phyloP scores from a whole-genome alignment of 1,140 invertebrate species.

The Chymomyza costata region DNA sequence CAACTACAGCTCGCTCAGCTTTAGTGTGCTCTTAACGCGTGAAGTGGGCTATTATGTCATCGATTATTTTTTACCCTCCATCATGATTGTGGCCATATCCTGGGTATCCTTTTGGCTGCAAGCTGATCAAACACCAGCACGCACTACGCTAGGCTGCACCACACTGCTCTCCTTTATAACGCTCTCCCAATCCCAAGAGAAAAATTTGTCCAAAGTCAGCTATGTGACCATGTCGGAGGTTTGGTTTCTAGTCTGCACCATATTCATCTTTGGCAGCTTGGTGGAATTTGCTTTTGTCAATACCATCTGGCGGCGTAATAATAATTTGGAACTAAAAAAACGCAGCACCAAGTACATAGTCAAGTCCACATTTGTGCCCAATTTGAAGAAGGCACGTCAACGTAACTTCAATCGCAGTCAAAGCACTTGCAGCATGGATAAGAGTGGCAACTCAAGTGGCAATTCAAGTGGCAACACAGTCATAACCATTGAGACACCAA shows the following conservation, averaged over 20 bases:
- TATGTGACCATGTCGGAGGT: slow-evolving; percentile 92
- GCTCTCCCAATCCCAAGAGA: slow-evolving; percentile 84
- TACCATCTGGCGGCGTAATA: slow-evolving; percentile 88
- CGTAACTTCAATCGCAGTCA: slow-evolving; percentile 75
- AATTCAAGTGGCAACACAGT: slow-evolving; percentile 47
- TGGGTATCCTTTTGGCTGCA: slow-evolving; percentile 95
- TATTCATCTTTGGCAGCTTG: slow-evolving; percentile 90
- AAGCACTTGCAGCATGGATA: slow-evolving; percentile 68
- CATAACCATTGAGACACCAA: slow-evolving; percentile 57
- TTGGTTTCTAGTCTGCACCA: slow-evolving; percentile 89
- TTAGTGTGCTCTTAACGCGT: slow-evolving; percentile 84
- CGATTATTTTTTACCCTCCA: slow-evolving; percentile 92
- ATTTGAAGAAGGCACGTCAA: slow-evolving; percentile 79
- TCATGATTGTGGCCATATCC: slow-evolving; percentile 90
- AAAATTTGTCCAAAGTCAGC: slow-evolving; percentile 89
- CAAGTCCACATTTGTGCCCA: slow-evolving; percentile 87
- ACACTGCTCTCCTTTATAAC: slow-evolving; percentile 93
- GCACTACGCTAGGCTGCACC: slow-evolving; percentile 85
- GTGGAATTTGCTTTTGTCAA: slow-evolving; percentile 94
- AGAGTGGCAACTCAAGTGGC: slow-evolving; percentile 52
- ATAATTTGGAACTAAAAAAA: slow-evolving; percentile 87
- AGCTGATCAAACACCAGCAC: slow-evolving; percentile 87
- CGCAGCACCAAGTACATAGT: slow-evolving; percentile 89
- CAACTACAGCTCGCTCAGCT: slow-evolving; percentile 87
- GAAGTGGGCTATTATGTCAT: slow-evolving; percentile 92